Conservation (phyloP, 1,140 invertebrate species). For the Cataglyphis hispanica region DNA sequence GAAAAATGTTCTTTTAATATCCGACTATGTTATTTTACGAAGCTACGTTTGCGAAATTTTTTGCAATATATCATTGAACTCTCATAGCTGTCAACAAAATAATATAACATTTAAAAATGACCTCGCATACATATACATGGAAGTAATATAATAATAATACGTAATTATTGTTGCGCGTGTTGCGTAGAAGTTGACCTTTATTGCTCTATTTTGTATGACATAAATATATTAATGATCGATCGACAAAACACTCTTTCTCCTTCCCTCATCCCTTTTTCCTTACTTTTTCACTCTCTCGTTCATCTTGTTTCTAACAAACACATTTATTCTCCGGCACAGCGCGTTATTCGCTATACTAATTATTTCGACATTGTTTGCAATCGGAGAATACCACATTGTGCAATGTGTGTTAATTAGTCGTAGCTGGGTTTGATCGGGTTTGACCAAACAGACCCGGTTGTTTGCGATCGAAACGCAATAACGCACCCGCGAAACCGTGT, state of each 20-base stretch:
- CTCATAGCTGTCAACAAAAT: neutral
- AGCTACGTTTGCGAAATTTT: neutral
- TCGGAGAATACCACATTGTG: conserved; percentile 1
- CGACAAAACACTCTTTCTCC: too few relatives aligned
- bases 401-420: conserved; percentile 58
- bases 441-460: conserved; percentile 37
- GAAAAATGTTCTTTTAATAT: conserved; percentile 29
- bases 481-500: conserved; percentile 11
- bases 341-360: conserved; percentile 37
- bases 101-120: neutral
- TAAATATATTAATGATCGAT: neutral
- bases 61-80: too few relatives aligned
- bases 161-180: too few relatives aligned
- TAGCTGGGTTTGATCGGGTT: conserved; percentile 44
- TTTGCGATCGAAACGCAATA: conserved; percentile 52
- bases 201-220: neutral
- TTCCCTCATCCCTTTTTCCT: too few relatives aligned
- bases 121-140: neutral
- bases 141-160: neutral
- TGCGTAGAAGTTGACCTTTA: neutral
- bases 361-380: conserved; percentile 58
- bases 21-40: neutral
- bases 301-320: conserved; percentile 26
- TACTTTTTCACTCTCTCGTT: neutral
- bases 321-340: conserved; percentile 30